These are phyloP conservation scores for Eumeta japonica DNA, from an alignment of 1,140 invertebrate genomes.

Conservation along the genomic window DNA sequence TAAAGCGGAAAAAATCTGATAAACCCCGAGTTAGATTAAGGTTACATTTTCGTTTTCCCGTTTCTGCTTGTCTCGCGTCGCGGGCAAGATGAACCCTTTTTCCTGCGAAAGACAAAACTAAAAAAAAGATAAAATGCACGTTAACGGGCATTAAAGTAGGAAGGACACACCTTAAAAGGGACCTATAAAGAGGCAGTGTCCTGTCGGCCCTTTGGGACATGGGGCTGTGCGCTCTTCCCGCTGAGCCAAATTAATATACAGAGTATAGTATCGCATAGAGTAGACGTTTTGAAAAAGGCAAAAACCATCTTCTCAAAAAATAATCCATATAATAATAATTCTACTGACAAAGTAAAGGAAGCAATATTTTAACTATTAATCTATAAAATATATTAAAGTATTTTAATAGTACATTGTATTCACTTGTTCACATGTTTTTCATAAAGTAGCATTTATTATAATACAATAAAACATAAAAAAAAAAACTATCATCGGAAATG, in stretches of 20 bases:
- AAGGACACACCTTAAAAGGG: constrained; percentile 40
- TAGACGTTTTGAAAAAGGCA: too few species aligned
- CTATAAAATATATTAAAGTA: too few species aligned
- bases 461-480: too few species aligned
- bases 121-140: constrained; percentile 50
- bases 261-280: too few species aligned
- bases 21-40: not conserved
- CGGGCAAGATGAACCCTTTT: constrained; percentile 44
- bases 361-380: too few species aligned
- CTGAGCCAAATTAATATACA: constrained; percentile 40
- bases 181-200: constrained; percentile 40
- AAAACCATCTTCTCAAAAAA: too few species aligned
- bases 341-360: too few species aligned
- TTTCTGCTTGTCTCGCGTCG: constrained; percentile 42
- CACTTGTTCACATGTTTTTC: too few species aligned
- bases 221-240: constrained; percentile 13
- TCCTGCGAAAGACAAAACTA: constrained; percentile 41
- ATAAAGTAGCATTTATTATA: too few species aligned
- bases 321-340: too few species aligned
- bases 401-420: too few species aligned
- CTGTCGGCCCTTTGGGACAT: constrained; percentile 23
- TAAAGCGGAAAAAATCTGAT: not conserved
- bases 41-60: constrained; percentile 19
- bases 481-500: too few species aligned
- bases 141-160: constrained; percentile 52